A percentile compares a stretch with the other conserved stretches of the same genome.
Conservation (phyloP, 2,797 vertebrate genomes). For the Phoxinus dragarum region DNA sequence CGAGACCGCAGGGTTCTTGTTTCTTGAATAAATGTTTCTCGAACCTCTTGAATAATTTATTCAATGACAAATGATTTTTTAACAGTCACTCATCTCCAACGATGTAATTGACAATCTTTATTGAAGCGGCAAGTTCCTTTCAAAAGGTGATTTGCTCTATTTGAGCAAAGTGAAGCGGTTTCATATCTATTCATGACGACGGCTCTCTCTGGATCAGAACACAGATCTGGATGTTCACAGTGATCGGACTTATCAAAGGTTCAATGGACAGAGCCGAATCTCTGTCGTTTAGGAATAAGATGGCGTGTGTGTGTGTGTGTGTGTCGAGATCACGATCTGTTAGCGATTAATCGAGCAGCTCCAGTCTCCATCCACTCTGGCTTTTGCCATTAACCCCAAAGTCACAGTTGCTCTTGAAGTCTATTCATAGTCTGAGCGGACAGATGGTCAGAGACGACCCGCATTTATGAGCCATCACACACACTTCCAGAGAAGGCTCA, state of each 20-base stretch:
- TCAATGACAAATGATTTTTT: not conserved
- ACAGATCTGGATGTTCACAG: not conserved
- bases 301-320: not conserved
- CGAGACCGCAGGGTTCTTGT: too few relatives aligned
- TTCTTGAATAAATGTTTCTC: too few relatives aligned
- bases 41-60: too few relatives aligned
- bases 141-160: too few relatives aligned
- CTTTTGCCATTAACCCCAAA: constrained; percentile 32
- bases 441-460: constrained; percentile 39
- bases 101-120: accelerated
- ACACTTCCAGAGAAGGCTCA: not conserved
- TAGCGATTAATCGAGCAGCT: not conserved
- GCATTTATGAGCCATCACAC: constrained; percentile 33
- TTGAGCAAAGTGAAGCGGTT: too few relatives aligned
- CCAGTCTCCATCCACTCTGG: not conserved
- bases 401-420: constrained; percentile 31
- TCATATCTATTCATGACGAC: not conserved
- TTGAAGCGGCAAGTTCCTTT: too few relatives aligned
- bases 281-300: not conserved
- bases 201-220: not conserved
- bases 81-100: not conserved
- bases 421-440: constrained; percentile 56
- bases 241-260: not conserved
- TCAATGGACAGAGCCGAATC: not conserved
- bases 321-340: accelerated